Evolutionary conservation across 2,888 invertebrate genomes (phyloP).

Genomic region (Pterostichus niger): DNA sequence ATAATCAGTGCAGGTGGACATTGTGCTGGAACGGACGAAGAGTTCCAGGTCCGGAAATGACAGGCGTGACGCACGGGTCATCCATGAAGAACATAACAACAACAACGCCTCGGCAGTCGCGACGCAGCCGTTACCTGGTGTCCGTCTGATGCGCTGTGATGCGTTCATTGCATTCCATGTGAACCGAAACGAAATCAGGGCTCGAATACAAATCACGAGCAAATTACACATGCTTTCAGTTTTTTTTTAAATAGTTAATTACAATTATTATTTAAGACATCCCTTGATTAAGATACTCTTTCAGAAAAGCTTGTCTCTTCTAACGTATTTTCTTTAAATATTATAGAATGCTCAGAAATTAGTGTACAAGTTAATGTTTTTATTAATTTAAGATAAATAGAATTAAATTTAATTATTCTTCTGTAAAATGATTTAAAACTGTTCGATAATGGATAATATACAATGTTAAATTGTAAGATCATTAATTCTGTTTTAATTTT

Average conservation of each 20-base stretch:
- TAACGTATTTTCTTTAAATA: too few species aligned
- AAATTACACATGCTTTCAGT: not conserved
- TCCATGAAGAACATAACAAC: constrained; percentile 1
- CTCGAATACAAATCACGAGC: not conserved
- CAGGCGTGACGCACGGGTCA: not conserved
- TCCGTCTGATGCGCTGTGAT: constrained; percentile 11
- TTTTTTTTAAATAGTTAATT: not conserved
- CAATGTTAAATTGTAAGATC: too few species aligned
- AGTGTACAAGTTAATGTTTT: too few species aligned
- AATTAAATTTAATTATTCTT: too few species aligned
- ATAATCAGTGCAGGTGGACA: constrained; percentile 37
- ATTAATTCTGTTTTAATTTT: not conserved
- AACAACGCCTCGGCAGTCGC: constrained; percentile 7
- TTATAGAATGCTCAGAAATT: too few species aligned
- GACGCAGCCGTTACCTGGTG: constrained; percentile 14
- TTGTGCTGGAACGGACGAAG: constrained; percentile 21
- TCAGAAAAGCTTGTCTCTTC: too few species aligned
- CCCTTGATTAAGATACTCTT: too few species aligned
- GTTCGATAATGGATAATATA: too few species aligned
- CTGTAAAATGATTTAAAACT: too few species aligned
- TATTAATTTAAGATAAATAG: too few species aligned
- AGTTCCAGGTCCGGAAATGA: constrained; percentile 36
- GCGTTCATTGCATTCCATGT: constrained; percentile 11
- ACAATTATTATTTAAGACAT: too few species aligned
- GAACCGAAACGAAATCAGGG: constrained; percentile 1